phyloP scores from a whole-genome alignment of 2,888 invertebrate genomes.

The Erebia aethiops region DNA sequence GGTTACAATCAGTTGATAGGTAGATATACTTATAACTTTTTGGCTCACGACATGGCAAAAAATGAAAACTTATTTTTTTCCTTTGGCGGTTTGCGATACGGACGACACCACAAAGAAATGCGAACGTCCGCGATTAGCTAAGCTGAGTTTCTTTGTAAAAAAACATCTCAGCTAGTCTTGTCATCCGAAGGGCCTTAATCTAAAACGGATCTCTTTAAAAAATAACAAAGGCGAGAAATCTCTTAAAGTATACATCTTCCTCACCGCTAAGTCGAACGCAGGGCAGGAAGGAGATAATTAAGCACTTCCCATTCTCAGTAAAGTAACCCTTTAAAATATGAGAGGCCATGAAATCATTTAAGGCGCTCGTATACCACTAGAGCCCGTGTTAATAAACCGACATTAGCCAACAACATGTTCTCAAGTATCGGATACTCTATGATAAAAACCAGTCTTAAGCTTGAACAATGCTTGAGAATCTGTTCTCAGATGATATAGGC shows the following conservation, averaged over 20 bases:
- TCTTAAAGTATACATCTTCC: slow-evolving; percentile 18
- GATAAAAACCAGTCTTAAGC: no score
- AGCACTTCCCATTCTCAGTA: slow-evolving; percentile 40
- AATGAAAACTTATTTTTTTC: no score
- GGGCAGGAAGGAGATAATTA: slow-evolving; percentile 42
- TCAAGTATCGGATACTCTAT: no score
- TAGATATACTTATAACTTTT: no score
- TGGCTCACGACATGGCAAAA: no score
- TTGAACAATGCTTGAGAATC: no score
- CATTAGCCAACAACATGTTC: no score
- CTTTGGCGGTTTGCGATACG: no score
- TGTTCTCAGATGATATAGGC: no score
- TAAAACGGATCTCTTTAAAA: slow-evolving; percentile 17
- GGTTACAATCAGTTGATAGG: no score
- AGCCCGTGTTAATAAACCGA: no score
- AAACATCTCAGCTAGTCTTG: not conserved
- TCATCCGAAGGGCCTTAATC: not conserved
- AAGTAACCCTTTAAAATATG: slow-evolving; percentile 38
- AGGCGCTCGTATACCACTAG: not conserved
- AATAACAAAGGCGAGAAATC: slow-evolving; percentile 17
- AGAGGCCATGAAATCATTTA: slow-evolving; percentile 38
- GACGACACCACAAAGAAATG: not conserved
- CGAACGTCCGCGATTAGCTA: not conserved
- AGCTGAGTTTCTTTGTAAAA: slow-evolving; percentile 1
- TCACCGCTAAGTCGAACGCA: not conserved